phyloP scores from a whole-genome alignment of 2,888 invertebrate genomes.

The Zootermopsis nevadensis region DNA sequence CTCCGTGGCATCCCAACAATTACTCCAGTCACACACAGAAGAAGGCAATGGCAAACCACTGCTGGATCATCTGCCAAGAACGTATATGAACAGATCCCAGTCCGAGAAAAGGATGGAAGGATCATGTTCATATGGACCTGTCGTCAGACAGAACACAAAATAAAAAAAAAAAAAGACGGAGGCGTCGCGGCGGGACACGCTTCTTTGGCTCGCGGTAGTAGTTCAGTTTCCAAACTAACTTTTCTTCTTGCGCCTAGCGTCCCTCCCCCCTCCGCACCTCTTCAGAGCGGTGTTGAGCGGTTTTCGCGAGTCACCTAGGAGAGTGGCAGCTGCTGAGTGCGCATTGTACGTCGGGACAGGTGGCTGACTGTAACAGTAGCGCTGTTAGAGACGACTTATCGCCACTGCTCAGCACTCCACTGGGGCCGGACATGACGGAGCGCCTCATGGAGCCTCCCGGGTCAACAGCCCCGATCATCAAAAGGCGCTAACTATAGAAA shows the following conservation, averaged over 20 bases:
- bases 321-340: too few relatives aligned
- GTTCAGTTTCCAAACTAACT: background rate
- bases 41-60: too few relatives aligned
- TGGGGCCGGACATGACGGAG: slow-evolving; percentile 12
- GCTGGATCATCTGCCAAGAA: too few relatives aligned
- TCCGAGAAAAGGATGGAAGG: too few relatives aligned
- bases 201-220: too few relatives aligned
- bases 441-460: background rate
- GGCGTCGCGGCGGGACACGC: background rate
- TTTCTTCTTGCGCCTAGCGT: background rate
- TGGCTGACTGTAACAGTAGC: background rate
- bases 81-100: too few relatives aligned
- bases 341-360: background rate
- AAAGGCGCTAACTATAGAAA: background rate
- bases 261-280: background rate
- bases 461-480: background rate
- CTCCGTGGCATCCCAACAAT: too few relatives aligned
- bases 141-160: too few relatives aligned
- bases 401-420: background rate
- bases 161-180: background rate
- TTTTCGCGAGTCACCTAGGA: too few relatives aligned
- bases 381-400: background rate
- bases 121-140: too few relatives aligned
- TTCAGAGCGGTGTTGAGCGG: too few relatives aligned
- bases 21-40: too few relatives aligned